Conservation (phyloP, 2,888 invertebrate genomes). For the Sclerodermus sp. region DNA sequence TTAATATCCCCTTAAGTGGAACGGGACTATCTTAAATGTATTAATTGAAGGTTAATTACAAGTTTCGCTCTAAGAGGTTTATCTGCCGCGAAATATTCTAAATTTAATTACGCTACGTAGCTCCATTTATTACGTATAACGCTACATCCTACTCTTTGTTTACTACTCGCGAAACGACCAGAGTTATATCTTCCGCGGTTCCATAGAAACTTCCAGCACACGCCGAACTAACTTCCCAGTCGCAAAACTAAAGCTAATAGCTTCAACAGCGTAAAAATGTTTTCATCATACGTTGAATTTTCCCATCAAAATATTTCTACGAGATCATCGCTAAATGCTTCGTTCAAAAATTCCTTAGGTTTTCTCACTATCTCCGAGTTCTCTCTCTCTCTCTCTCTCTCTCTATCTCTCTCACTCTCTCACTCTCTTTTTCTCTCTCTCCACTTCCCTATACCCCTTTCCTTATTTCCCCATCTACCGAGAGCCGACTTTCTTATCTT, state of each 20-base stretch:
- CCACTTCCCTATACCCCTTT: not conserved
- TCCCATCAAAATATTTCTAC: constrained; percentile 32
- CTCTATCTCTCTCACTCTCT: constrained; percentile 10
- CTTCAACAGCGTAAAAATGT: not conserved
- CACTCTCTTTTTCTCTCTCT: constrained; percentile 2
- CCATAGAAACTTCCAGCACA: constrained; percentile 8
- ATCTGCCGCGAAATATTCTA: constrained; percentile 15
- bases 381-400: not conserved
- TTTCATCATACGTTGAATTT: not conserved
- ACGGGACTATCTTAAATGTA: not conserved
- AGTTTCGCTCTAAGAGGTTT: constrained; percentile 15
- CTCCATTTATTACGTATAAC: constrained; percentile 19
- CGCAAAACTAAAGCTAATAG: constrained; percentile 9
- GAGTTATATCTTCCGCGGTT: constrained; percentile 8
- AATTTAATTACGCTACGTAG: constrained; percentile 14
- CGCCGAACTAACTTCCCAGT: constrained; percentile 15
- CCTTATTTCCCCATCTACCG: not conserved
- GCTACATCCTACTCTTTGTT: constrained; percentile 16
- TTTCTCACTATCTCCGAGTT: constrained; percentile 3
- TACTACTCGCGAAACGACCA: constrained; percentile 16
- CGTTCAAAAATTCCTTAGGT: constrained; percentile 13
- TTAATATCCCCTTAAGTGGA: too few species aligned
- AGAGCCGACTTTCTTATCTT: constrained; percentile 15
- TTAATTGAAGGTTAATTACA: constrained; percentile 20
- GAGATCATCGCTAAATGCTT: not conserved